Conservation (phyloP, 2,888 invertebrate species). For the Melanotus villosus region DNA sequence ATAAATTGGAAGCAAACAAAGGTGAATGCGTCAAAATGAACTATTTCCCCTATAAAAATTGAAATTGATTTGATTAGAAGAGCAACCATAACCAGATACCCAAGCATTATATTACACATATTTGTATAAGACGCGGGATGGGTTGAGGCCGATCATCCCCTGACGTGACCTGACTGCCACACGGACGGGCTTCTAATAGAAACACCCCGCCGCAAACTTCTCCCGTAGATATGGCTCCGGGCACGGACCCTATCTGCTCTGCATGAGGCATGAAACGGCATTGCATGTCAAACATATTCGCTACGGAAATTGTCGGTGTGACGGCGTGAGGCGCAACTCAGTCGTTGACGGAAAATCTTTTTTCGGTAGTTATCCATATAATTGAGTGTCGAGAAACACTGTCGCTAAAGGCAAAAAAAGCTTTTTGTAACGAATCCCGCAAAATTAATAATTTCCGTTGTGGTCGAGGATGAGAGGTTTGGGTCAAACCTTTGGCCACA, state of each 20-base stretch:
- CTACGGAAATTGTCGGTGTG: slow-evolving; percentile 38
- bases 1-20: no score
- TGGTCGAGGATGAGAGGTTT: neutral
- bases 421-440: slow-evolving; percentile 17
- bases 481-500: slow-evolving; percentile 4
- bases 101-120: slow-evolving; percentile 44
- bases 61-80: slow-evolving; percentile 35
- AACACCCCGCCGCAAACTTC: slow-evolving; percentile 47
- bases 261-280: slow-evolving; percentile 42
- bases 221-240: slow-evolving; percentile 43
- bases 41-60: no score
- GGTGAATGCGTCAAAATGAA: no score
- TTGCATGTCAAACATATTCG: slow-evolving; percentile 44
- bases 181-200: slow-evolving; percentile 47
- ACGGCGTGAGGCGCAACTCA: slow-evolving; percentile 20
- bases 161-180: slow-evolving; percentile 51
- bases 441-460: slow-evolving; percentile 24
- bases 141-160: slow-evolving; percentile 47
- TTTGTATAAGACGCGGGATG: slow-evolving; percentile 43
- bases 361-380: slow-evolving; percentile 20
- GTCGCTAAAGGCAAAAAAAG: slow-evolving; percentile 18
- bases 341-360: slow-evolving; percentile 1
- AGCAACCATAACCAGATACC: slow-evolving; percentile 32
- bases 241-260: slow-evolving; percentile 44
- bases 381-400: slow-evolving; percentile 21